A percentile compares a stretch with the other conserved stretches of the same genome.
These are phyloP conservation scores for Chloromyia formosa DNA, from an alignment of 2,888 invertebrate genomes.

Conservation along the genomic window DNA sequence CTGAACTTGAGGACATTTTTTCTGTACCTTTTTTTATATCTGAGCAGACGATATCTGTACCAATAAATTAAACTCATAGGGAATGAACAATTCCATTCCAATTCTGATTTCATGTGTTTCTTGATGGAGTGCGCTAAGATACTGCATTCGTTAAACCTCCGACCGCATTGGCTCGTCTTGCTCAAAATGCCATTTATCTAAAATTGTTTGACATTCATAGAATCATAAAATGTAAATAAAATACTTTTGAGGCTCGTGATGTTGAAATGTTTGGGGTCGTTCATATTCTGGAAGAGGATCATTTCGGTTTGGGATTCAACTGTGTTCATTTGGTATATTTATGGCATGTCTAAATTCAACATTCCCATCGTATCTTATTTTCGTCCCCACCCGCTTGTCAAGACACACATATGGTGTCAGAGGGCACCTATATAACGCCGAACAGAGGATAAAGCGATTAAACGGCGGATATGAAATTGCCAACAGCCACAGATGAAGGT, in stretches of 20 bases:
- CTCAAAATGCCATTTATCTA: slow-evolving; percentile 49
- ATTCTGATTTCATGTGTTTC: slow-evolving; percentile 36
- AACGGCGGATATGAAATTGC: no score
- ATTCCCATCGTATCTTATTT: slow-evolving; percentile 50
- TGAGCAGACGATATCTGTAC: slow-evolving; percentile 25
- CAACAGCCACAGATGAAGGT: no score
- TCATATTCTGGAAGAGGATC: slow-evolving; percentile 7
- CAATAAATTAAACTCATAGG: slow-evolving; percentile 48
- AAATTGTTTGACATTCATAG: slow-evolving; percentile 51
- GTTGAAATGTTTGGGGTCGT: slow-evolving; percentile 40
- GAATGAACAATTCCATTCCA: slow-evolving; percentile 27
- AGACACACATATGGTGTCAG: background rate
- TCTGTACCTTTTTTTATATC: slow-evolving; percentile 22
- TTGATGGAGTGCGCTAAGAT: slow-evolving; percentile 1
- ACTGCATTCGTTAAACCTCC: background rate
- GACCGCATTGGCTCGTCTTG: background rate
- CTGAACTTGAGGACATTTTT: slow-evolving; percentile 28
- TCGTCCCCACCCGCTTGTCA: background rate
- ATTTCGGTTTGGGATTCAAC: slow-evolving; percentile 20
- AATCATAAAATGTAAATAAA: slow-evolving; percentile 51
- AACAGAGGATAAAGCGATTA: no score
- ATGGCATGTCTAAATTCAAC: slow-evolving; percentile 47
- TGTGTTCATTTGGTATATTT: slow-evolving; percentile 43
- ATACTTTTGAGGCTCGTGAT: slow-evolving; percentile 15
- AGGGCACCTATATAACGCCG: no score